A percentile compares a stretch with the other conserved stretches of the same genome.
Conservation (phyloP, 1,140 invertebrate genomes). For the Portunus trituberculatus region DNA sequence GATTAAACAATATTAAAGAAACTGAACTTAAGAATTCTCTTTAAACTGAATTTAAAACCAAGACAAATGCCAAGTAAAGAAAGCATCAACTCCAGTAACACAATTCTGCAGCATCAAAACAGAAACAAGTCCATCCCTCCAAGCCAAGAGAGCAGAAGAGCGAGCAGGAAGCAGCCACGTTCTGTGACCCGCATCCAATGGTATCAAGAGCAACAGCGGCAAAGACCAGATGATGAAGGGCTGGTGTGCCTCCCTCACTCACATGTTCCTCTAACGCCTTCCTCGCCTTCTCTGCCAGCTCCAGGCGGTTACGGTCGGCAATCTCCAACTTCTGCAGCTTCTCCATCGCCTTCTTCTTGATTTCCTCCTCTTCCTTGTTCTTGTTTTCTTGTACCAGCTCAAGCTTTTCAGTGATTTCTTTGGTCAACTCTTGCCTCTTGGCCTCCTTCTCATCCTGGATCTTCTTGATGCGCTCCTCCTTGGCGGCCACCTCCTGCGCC, state of each 20-base stretch:
- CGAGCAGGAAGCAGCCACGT: too few species aligned
- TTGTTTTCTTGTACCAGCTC: constrained; percentile 70
- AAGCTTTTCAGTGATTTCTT: constrained; percentile 59
- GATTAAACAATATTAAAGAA: too few species aligned
- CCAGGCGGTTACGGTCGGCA: constrained; percentile 72
- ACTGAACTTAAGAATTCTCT: too few species aligned
- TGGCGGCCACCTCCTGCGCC: constrained; percentile 61
- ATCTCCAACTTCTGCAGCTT: constrained; percentile 74
- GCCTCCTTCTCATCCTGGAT: constrained; percentile 71
- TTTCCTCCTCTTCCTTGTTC: constrained; percentile 72
- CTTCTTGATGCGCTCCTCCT: constrained; percentile 73
- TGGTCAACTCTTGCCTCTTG: constrained; percentile 36
- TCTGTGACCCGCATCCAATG: neutral
- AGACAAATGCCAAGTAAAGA: too few species aligned
- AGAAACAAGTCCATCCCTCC: neutral
- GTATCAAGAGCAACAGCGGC: neutral
- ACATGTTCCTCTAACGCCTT: constrained; percentile 64
- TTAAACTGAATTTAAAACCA: too few species aligned
- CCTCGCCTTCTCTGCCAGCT: constrained; percentile 62
- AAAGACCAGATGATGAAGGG: neutral
- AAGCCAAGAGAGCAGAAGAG: neutral
- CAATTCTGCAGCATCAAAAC: neutral
- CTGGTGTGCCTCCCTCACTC: constrained; percentile 50
- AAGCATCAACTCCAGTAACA: too few species aligned
- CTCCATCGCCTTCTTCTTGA: constrained; percentile 72